phyloP scores from a whole-genome alignment of 2,888 invertebrate genomes.

The Polymixis lichenea region DNA sequence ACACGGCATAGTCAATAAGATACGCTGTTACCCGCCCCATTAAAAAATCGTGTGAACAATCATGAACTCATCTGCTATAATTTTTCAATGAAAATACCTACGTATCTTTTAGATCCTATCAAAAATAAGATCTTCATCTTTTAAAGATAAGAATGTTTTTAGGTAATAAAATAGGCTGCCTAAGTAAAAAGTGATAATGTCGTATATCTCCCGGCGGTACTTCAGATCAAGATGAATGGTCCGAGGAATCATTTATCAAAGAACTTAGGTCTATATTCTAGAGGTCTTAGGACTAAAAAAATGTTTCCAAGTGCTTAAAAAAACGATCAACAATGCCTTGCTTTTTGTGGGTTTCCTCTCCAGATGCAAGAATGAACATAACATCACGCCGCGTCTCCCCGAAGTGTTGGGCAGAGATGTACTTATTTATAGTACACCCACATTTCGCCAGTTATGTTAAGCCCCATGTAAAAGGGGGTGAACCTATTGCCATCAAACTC shows the following conservation, averaged over 20 bases:
- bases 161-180: conserved; percentile 1
- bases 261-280: conserved; percentile 19
- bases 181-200: conserved; percentile 40
- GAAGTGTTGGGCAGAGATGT: too few species aligned
- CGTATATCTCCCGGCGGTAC: conserved; percentile 7
- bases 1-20: too few species aligned
- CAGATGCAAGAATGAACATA: neutral
- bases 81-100: too few species aligned
- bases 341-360: neutral
- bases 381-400: too few species aligned
- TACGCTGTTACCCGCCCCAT: too few species aligned
- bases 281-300: neutral
- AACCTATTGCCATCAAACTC: too few species aligned
- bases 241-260: conserved; percentile 42
- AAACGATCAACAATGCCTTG: neutral
- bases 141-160: neutral
- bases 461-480: too few species aligned
- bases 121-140: neutral
- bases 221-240: conserved; percentile 46
- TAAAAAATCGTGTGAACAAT: too few species aligned
- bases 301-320: neutral
- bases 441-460: too few species aligned
- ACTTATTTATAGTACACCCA: too few species aligned
- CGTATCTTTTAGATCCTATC: too few species aligned
- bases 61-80: too few species aligned